phyloP scores from a whole-genome alignment of 2,797 vertebrate species.

The Lithobates sylvaticus region DNA sequence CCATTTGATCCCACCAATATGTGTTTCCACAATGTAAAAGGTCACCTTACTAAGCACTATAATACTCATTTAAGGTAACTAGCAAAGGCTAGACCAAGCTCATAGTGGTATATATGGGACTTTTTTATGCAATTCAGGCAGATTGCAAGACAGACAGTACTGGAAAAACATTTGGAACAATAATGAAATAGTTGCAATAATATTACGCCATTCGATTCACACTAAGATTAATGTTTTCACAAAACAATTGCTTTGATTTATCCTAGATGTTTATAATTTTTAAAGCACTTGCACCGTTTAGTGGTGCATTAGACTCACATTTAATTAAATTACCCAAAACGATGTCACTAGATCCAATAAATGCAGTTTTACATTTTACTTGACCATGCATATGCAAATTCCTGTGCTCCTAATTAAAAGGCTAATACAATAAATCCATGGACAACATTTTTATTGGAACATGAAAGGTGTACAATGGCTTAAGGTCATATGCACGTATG shows the following conservation, averaged over 20 bases:
- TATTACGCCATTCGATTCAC: not conserved
- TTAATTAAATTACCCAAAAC: not conserved
- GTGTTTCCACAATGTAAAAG: no score
- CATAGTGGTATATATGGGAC: no score
- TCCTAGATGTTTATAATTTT: not conserved
- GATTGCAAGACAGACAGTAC: not conserved
- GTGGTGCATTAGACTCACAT: not conserved
- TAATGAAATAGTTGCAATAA: not conserved
- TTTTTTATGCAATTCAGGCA: no score
- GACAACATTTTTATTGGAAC: not conserved
- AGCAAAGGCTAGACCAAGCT: no score
- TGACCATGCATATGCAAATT: not conserved
- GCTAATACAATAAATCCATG: not conserved
- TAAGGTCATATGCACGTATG: not conserved
- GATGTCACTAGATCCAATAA: not conserved
- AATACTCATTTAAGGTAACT: no score
- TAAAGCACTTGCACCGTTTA: not conserved
- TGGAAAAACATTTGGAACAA: not conserved
- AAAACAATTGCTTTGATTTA: no score
- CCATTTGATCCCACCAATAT: no score
- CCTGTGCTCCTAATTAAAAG: not conserved
- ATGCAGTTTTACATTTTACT: not conserved
- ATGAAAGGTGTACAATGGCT: not conserved
- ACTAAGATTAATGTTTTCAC: not conserved
- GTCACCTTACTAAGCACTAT: no score